phyloP scores from a whole-genome alignment of 2,113 vertebrate species.

The Ptilorrhoa leucosticta region DNA sequence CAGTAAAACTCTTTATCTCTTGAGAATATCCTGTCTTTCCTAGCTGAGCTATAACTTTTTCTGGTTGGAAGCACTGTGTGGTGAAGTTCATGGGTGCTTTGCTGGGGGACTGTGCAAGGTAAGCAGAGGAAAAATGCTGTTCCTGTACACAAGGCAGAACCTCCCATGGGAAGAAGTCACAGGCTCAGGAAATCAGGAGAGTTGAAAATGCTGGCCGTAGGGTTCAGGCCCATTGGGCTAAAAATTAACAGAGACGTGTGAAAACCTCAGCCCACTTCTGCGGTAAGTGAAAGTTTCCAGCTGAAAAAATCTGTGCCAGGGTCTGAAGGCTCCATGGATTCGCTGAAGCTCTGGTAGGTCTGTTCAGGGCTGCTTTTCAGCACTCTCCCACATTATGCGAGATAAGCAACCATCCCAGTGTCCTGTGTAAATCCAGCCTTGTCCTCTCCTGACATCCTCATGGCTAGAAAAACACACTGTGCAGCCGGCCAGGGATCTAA shows the following conservation, averaged over 20 bases:
- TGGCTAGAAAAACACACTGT: fast-evolving
- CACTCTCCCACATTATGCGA: neutral
- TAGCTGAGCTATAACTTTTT: neutral
- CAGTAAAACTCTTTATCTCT: neutral
- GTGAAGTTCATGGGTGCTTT: fast-evolving
- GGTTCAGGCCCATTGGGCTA: neutral
- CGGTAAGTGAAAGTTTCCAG: neutral
- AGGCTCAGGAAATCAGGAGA: neutral
- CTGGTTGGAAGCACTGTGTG: neutral
- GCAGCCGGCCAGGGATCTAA: neutral
- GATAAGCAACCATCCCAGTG: neutral
- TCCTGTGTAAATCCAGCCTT: neutral
- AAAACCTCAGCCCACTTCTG: neutral
- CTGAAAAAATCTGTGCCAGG: neutral
- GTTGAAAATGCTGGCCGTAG: neutral
- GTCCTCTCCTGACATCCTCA: neutral
- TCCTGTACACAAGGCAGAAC: fast-evolving
- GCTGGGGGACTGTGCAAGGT: neutral
- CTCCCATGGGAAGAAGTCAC: neutral
- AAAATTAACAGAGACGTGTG: neutral
- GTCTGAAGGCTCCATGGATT: neutral
- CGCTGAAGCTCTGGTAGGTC: neutral
- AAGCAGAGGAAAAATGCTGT: neutral
- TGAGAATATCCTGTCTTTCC: neutral
- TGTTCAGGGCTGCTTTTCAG: neutral